A percentile compares a stretch with the other conserved stretches of the same genome.
These are phyloP conservation scores for Rhyacichthys aspro DNA, from an alignment of 2,797 vertebrate species.

Conservation along the genomic window DNA sequence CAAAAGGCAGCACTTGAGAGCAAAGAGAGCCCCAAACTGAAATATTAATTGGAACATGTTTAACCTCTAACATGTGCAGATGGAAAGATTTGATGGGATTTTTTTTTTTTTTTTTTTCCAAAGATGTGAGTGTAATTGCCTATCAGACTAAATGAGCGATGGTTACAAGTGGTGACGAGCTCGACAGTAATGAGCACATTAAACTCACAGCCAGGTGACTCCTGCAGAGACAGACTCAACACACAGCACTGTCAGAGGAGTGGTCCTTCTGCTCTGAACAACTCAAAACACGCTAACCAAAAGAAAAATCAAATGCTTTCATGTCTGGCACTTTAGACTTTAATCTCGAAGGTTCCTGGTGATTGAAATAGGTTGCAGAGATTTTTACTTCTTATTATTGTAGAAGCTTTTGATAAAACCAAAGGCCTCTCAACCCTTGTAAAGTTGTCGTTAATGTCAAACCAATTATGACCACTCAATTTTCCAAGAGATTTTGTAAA, in stretches of 20 bases:
- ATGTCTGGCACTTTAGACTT: no score
- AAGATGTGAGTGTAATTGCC: slow-evolving; percentile 1
- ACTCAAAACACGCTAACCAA: no score
- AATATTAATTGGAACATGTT: background rate
- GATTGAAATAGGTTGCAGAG: no score
- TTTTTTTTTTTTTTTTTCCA: background rate
- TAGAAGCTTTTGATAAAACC: no score
- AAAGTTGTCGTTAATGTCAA: no score
- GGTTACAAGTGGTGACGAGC: background rate
- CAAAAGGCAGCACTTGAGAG: background rate
- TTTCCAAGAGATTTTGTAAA: no score
- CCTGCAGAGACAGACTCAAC: background rate
- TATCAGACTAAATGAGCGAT: slow-evolving; percentile 5
- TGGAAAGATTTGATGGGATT: slow-evolving; percentile 1
- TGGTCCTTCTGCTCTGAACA: background rate
- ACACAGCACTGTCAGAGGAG: background rate
- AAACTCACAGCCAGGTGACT: slow-evolving; percentile 1
- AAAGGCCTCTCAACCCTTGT: no score
- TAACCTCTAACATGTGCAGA: background rate
- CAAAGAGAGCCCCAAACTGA: background rate
- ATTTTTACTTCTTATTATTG: no score
- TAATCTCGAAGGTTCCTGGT: no score
- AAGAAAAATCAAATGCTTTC: no score
- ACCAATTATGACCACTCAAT: no score
- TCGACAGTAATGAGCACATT: background rate